Evolutionary conservation across 1,140 invertebrate species (phyloP), one percentile per base, ranked within the genome.

Genomic region (Bombus haemorrhoidalis): DNA sequence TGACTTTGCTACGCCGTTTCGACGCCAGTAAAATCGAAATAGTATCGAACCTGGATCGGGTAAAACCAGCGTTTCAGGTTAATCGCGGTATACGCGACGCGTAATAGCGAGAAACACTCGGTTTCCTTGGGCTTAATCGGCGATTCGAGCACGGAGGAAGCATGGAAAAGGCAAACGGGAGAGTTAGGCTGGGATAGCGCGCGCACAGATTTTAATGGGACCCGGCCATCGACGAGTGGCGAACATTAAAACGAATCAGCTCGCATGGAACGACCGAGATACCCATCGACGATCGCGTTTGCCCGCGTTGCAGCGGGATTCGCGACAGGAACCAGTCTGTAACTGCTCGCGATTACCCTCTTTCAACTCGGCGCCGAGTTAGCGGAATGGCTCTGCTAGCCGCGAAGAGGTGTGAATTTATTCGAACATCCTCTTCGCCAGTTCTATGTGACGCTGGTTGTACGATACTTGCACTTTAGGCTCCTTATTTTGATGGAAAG

Each of bases 211-310:
- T 89, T 89, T 89, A 89, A 89, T 89, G 84, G 87, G 28, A 22
- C 22, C 72, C 47, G n/a, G 78, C 47, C 84, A 77, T 86, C 88
- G 79, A 89, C 79, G 69, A 82, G 73, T 72, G 68, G 41, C 75
- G 75, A 68, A 79, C 82, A 87, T 90, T 90, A 83, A 89, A 90
- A 90, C 89, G 79, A 89, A 90, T 89, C 87, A 81, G 66, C 32
- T 68, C 68, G 53, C 62, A n/a, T 43, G 81, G 12, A 86, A 86
- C 87, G 85, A 64, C 68, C 72, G 79, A 69, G 85, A 84, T 81
- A 81, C 62, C 68, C 71, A 88, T 89, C 85, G 85, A 32, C 78
- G 77, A 72, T 86, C 76, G 6, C 72, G 82, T 83, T 83, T 37
- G 32, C 18, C 78, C 83, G 34, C 22, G 59, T 3, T 53, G 75